These are phyloP conservation scores for Cyprinus carpio DNA, from an alignment of 2,113 vertebrate genomes.

Conservation along the genomic window DNA sequence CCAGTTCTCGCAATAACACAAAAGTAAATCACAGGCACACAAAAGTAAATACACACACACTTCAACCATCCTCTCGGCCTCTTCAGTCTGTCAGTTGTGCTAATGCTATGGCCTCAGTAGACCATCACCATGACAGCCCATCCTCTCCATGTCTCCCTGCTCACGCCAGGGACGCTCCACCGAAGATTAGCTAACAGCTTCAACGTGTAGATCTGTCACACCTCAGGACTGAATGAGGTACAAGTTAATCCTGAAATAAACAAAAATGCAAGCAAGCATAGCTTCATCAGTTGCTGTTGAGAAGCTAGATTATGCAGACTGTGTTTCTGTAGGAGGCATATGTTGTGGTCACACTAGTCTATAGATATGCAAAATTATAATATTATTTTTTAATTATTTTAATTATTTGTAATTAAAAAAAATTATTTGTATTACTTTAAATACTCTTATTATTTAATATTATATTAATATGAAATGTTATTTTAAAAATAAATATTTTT, in stretches of 20 bases:
- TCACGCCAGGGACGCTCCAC: background rate
- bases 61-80: background rate
- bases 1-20: background rate
- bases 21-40: no score
- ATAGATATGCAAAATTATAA: background rate
- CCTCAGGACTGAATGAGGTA: background rate
- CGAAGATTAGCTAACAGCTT: conserved; percentile 12
- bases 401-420: no score
- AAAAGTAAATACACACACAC: background rate
- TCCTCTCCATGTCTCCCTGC: background rate
- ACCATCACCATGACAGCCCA: conserved; percentile 17
- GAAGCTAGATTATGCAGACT: background rate
- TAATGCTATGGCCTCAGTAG: background rate
- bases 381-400: no score
- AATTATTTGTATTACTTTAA: no score
- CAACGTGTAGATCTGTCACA: background rate
- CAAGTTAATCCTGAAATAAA: background rate
- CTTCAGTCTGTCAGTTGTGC: background rate
- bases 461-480: background rate
- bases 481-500: background rate
- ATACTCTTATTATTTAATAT: background rate
- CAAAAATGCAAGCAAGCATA: no score
- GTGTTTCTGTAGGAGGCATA: background rate
- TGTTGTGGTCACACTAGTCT: background rate
- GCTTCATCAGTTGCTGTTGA: no score